Conservation (phyloP, 2,888 invertebrate species). For the Cosmia pyralina region DNA sequence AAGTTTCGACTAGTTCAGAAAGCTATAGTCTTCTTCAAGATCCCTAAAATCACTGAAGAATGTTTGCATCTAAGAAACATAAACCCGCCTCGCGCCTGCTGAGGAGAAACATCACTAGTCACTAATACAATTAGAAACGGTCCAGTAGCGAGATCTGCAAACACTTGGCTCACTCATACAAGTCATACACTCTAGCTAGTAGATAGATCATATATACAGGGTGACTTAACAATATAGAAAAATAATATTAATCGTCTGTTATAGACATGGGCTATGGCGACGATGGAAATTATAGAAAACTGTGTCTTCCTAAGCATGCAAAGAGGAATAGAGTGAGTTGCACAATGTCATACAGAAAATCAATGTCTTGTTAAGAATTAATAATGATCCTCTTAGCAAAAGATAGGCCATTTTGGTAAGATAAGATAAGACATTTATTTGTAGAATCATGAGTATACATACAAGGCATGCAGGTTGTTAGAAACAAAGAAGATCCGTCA, state of each 20-base stretch:
- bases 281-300: background rate
- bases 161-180: background rate
- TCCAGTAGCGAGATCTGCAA: background rate
- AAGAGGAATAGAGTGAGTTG: background rate
- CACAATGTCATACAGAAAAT: background rate
- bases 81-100: background rate
- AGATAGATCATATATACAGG: background rate
- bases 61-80: background rate
- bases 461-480: too few species aligned
- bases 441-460: too few species aligned
- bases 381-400: background rate
- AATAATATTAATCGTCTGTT: background rate
- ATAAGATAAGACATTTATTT: too few species aligned
- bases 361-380: background rate
- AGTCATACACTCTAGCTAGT: background rate
- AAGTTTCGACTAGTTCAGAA: background rate
- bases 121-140: constrained; percentile 22
- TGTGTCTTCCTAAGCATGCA: background rate
- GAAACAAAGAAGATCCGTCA: too few species aligned
- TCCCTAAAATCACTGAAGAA: background rate
- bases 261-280: background rate
- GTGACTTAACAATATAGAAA: background rate
- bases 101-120: background rate
- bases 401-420: background rate
- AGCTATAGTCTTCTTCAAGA: too few species aligned